Base-by-base conservation (phyloP, 1,140 invertebrate genomes). In the Rhopalosiphum maidis region DNA sequence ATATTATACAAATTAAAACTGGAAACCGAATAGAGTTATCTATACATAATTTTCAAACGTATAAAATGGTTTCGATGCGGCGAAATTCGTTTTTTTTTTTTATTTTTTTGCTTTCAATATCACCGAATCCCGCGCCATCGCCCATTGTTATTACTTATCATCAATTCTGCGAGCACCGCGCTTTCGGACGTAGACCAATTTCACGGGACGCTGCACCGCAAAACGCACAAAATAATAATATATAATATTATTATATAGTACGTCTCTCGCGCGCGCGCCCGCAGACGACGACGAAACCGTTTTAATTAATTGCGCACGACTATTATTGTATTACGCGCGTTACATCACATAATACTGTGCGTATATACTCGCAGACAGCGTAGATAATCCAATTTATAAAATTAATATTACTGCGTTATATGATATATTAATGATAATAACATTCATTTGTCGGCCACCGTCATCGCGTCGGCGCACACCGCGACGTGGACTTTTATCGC, bases 381-480 rank as follows among this genome's bases (percentile, higher is more conserved):
- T 77, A 77, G 60, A n/a, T 77, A n/a, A 77, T 77, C 60, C 60
- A 77, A 77, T 77, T 77, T 77, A 77, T 18, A n/a, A 77, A 77
- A 77, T 35, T 77, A 6, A 77, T 77, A 77, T 68, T 11, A 60
- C 30, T 15, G 30, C 41, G 41, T 41, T 41, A 2, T 30, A 51
- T 11, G 46, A 51, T 51, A 18, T 30, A 55, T 25, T 55, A 55
- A 4, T 30, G 11, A 25, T 30, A 7, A 68, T 68, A 22, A 30
- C 30, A 68, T 30, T 9, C 30, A 68, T 30, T 9, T 77, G 60
- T n/a, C 60, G 15, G 60, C 30, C 15, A 77, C 60, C 15, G 8
- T 77, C 15, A 8, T n/a, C 60, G 30, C 55, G 54, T 22, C 6
- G 54, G 54, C 54, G 7, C 54, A 60, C 25, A 4, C 15, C 48